Evolutionary conservation across 1,140 invertebrate genomes (phyloP).

Genomic region (Triops longicaudatus): DNA sequence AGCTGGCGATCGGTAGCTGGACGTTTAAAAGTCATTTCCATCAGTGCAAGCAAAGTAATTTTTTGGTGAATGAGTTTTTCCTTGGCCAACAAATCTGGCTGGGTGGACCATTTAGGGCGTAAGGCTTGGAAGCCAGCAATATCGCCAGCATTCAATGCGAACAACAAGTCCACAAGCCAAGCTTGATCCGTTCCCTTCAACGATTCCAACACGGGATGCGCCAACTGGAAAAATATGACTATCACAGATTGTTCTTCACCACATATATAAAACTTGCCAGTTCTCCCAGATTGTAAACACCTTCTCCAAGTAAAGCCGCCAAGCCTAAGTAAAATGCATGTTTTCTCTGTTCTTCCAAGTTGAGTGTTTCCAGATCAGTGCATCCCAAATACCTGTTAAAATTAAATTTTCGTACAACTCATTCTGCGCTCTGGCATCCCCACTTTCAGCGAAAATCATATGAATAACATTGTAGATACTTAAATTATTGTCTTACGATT

Average conservation of each 20-base stretch:
- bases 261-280: conserved; percentile 49
- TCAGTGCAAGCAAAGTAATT: conserved; percentile 87
- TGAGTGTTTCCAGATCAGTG: conserved; percentile 61
- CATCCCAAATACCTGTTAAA: conserved; percentile 74
- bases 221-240: conserved; percentile 51
- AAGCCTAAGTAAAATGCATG: conserved; percentile 86
- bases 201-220: conserved; percentile 85
- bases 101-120: conserved; percentile 66
- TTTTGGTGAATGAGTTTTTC: conserved; percentile 81
- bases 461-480: too few species aligned
- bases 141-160: conserved; percentile 88
- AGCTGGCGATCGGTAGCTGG: conserved; percentile 62
- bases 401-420: not conserved
- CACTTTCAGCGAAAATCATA: too few species aligned
- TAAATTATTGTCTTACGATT: too few species aligned
- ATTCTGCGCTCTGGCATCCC: too few species aligned
- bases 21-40: conserved; percentile 77
- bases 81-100: conserved; percentile 77
- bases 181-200: conserved; percentile 69
- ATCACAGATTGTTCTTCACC: not conserved
- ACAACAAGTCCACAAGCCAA: conserved; percentile 83
- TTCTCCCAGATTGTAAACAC: conserved; percentile 96
- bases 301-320: conserved; percentile 87
- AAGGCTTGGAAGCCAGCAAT: conserved; percentile 75
- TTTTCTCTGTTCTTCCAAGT: conserved; percentile 58